Conservation (phyloP, 2,797 vertebrate genomes). For the Poecile montanus region DNA sequence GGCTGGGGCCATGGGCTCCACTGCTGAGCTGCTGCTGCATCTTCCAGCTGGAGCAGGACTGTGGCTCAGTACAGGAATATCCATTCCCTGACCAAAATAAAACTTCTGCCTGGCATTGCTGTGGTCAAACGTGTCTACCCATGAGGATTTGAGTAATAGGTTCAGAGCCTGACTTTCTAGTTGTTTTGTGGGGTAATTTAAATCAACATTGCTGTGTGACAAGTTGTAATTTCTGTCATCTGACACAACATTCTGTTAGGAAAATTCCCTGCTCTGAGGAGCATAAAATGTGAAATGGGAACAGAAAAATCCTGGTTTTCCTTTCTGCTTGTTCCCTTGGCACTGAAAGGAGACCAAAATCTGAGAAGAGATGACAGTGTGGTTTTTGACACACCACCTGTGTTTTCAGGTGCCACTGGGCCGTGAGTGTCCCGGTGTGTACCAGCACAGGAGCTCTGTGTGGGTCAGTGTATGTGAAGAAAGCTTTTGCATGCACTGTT, state of each 20-base stretch:
- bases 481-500: not conserved
- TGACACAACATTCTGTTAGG: not conserved
- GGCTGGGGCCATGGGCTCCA: not conserved
- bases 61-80: not conserved
- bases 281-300: not conserved
- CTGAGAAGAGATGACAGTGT: not conserved
- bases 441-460: not conserved
- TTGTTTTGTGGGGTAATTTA: not conserved
- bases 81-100: not conserved
- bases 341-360: not conserved
- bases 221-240: conserved; percentile 25
- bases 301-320: not conserved
- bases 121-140: not conserved
- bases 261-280: not conserved
- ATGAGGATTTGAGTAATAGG: not conserved
- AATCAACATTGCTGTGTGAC: not conserved
- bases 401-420: not conserved
- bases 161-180: conserved; percentile 21
- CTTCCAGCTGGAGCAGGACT: not conserved
- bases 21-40: not conserved
- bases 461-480: not conserved
- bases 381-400: not conserved
- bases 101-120: not conserved
- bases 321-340: not conserved
- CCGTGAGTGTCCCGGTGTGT: not conserved